phyloP scores from a whole-genome alignment of 2,797 vertebrate species.

The Pterois miles region DNA sequence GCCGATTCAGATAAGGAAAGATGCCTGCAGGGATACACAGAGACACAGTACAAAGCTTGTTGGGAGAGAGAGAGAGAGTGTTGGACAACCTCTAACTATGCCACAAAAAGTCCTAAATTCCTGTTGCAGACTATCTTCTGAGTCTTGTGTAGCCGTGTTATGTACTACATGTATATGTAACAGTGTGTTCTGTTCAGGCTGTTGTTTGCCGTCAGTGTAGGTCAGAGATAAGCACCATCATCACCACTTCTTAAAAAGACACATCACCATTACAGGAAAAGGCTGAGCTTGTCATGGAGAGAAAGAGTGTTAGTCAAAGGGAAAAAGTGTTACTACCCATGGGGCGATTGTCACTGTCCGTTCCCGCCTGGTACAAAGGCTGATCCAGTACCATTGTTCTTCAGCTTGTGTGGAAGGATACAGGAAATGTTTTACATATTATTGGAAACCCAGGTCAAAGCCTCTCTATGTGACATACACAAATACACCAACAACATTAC shows the following conservation, averaged over 20 bases:
- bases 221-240: conserved; percentile 6
- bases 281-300: conserved; percentile 45
- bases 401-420: conserved; percentile 5
- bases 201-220: background rate
- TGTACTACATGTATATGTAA: background rate
- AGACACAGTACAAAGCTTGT: conserved; percentile 24
- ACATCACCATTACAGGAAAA: conserved; percentile 7
- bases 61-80: conserved; percentile 15
- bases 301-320: conserved; percentile 41
- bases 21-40: conserved; percentile 38
- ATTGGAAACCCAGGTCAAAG: conserved; percentile 12
- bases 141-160: background rate
- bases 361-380: conserved; percentile 15
- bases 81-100: conserved; percentile 20
- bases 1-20: conserved; percentile 51
- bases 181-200: background rate
- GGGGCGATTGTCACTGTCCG: conserved; percentile 12
- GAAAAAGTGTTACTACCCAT: conserved; percentile 34
- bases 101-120: background rate
- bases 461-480: background rate
- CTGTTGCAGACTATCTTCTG: background rate
- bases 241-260: conserved; percentile 1
- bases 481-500: conserved; percentile 28
- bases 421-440: conserved; percentile 43
- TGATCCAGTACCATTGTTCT: conserved; percentile 24